A percentile compares a stretch with the other conserved stretches of the same genome.
Evolutionary conservation across 2,797 vertebrate genomes (phyloP).

Genomic region (Cebuella pygmaea): DNA sequence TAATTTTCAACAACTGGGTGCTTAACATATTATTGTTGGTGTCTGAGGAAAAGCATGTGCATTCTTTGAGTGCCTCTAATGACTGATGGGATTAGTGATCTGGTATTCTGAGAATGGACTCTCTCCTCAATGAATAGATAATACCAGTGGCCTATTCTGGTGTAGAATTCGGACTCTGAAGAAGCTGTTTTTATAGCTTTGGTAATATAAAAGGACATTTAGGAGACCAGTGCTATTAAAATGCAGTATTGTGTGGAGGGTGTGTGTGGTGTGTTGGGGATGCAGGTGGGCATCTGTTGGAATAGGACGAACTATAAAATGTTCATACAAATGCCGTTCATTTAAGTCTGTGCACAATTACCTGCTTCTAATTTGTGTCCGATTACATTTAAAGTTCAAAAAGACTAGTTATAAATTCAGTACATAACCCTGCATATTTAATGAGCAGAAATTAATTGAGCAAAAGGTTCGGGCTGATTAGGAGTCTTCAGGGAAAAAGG

Average conservation of each 20-base stretch:
- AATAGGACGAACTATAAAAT: not conserved
- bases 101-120: conserved; percentile 84
- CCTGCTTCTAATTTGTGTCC: conserved; percentile 52
- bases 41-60: conserved; percentile 82
- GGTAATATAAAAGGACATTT: not conserved
- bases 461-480: conserved; percentile 8
- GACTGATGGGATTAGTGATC: conserved; percentile 85
- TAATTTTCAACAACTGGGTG: conserved; percentile 83
- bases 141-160: conserved; percentile 63
- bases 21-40: conserved; percentile 80
- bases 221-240: not conserved
- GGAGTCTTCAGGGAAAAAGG: conserved; percentile 57
- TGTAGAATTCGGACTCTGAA: conserved; percentile 61
- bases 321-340: not conserved
- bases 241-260: not conserved
- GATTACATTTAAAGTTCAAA: conserved; percentile 66
- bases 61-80: conserved; percentile 90
- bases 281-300: not conserved
- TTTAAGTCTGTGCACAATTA: not conserved
- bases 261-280: not conserved
- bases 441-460: conserved; percentile 56
- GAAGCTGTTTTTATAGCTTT: not conserved
- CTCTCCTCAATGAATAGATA: conserved; percentile 66
- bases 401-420: conserved; percentile 31
- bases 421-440: conserved; percentile 48